Base-by-base conservation (phyloP, 2,888 invertebrate species). In the Arctia plantaginis region DNA sequence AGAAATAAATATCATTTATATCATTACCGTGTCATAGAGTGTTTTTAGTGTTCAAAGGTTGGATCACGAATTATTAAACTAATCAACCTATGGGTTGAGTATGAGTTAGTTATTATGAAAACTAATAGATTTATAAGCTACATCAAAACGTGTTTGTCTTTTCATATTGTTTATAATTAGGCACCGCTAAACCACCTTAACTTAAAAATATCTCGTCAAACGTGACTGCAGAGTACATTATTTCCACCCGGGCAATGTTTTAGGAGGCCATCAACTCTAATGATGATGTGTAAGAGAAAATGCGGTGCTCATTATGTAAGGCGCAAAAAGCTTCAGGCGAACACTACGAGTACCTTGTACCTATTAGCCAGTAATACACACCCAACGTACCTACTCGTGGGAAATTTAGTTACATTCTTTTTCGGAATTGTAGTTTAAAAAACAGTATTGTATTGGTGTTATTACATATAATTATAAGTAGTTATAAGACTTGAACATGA, bases 401-500 rank as follows among this genome's bases (percentile, higher is more conserved):
- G 93, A 93, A 93, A 85, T 86, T 88, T 73, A 87, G 78, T 83
- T 78, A 85, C 84, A 85, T 87, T 88, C 82, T 81, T 87, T 89
- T 88, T 88, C 80, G 87, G 84, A 88, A 74, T 81, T 44, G 35
- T 33, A 65, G 47, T 33, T 55, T 70, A 66, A 73, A 72, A 75
- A 75, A 72, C 72, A 64, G 35, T 64, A 64, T 13, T 66, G 27
- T 70, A 69, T 70, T 27, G 30, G 62, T 66, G 33, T 86, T 86
- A 85, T 89, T 88, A 88, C 83, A 80, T 18, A 62, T 62, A 62
- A 62, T 30, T 62, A 18, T 82, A 86, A 74, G 75, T 62, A 62
- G 41, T 18, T 84, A 87, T 85, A 88, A 77, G 87, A 69, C 69
- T 78, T 72, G 80, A 69, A 79, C 86, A 72, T 87, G 87, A 88